Conservation (phyloP, 2,888 invertebrate genomes). For the Tiphia femorata region DNA sequence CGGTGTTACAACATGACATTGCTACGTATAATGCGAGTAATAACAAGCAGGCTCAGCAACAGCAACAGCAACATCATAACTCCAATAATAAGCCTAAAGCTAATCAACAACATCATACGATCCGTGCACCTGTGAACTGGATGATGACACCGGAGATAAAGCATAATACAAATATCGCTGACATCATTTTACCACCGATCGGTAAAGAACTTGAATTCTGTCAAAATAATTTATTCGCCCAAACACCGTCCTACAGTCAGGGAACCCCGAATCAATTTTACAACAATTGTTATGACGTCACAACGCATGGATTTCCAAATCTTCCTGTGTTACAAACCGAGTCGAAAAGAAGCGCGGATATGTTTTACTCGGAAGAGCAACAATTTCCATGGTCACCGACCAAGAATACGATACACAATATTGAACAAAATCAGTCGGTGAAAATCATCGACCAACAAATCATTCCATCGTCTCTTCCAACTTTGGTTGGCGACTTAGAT, state of each 20-base stretch:
- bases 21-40: constrained; percentile 40
- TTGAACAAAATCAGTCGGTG: constrained; percentile 58
- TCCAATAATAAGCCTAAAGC: constrained; percentile 46
- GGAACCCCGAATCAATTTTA: constrained; percentile 63
- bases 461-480: constrained; percentile 72
- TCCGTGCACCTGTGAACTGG: constrained; percentile 74
- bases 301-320: constrained; percentile 61
- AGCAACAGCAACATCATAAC: too few species aligned
- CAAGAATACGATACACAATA: constrained; percentile 69
- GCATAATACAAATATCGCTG: constrained; percentile 63
- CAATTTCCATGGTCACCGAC: constrained; percentile 74
- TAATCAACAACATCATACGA: constrained; percentile 59
- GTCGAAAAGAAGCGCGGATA: constrained; percentile 51
- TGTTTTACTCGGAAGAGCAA: constrained; percentile 68
- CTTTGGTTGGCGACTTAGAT: constrained; percentile 75
- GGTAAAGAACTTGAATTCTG: constrained; percentile 67
- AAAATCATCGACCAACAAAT: constrained; percentile 64
- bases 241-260: constrained; percentile 63
- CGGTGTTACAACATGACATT: constrained; percentile 52
- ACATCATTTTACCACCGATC: constrained; percentile 70
- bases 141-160: constrained; percentile 74
- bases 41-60: constrained; percentile 44
- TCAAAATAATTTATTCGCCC: constrained; percentile 64
- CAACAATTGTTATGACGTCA: constrained; percentile 64
- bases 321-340: constrained; percentile 60